Base-by-base conservation (phyloP, 2,797 vertebrate genomes). In the Enteromius anoplus region DNA sequence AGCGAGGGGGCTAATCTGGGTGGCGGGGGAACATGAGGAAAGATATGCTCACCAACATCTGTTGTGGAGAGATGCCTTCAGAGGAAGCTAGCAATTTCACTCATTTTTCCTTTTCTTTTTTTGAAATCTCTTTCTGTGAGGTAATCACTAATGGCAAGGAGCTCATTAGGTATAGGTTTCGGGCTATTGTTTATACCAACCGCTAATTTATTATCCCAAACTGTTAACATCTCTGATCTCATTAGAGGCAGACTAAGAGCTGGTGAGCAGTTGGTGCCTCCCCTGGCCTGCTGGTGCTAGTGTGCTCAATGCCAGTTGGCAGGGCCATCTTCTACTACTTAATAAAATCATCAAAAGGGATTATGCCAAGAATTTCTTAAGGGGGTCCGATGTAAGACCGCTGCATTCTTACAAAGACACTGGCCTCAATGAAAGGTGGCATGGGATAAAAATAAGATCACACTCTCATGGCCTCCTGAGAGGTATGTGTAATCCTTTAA, bases 271-370 rank as follows among this genome's bases (percentile, higher is more conserved):
- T 91, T 92, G 90, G 89, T 75, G 37, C 89, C 88, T 91, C 93
- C 88, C 89, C 91, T 91, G 91, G 91, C 89, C 89, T 91, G 87
- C 89, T 89, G 90, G 92, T 89, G 85, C 93, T 92, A 89, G 65
- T 88, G 84, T 85, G 88, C 86, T 88, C 86, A 90, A 91, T 95
- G 95, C 94, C 94, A 95, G 92, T 95, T 96, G 95, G 95, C 95
- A 95, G 90, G 91, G 89, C 82, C 91, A 91, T 91, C 92, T 87
- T 89, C 90, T 91, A 91, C 92, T 92, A 93, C 95, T 96, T 96
- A 96, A 97, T 96, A 95, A 97, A 96, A 97, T 95, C 95, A 97
- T 97, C 96, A 96, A 92, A 95, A 93, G 92, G 94, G 94, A 96
- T 97, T 96, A 83, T 95, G 92, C 90, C 91, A 89, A 92, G 92